Conservation (phyloP, 92 coral and sea anemone species). For the Paragorgia papillata region DNA sequence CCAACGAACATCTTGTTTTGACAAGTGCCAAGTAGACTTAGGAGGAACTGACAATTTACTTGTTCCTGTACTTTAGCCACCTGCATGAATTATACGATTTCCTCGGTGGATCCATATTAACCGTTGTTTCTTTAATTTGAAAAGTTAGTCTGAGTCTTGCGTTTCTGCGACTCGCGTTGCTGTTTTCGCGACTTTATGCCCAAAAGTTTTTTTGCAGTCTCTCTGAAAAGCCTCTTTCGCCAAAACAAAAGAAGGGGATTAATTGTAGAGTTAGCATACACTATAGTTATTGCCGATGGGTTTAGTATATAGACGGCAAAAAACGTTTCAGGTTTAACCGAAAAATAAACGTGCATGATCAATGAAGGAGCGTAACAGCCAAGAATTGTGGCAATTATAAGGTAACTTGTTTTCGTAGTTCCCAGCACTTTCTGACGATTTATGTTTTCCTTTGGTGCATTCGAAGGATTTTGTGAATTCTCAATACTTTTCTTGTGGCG, state of each 20-base stretch:
- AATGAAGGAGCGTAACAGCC: neutral
- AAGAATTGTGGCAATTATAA: constrained; percentile 2
- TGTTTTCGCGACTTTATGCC: too few species aligned
- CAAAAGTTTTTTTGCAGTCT: constrained; percentile 4
- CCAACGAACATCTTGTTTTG: too few species aligned
- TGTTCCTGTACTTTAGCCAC: too few species aligned
- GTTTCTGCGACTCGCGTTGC: too few species aligned
- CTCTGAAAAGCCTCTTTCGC: constrained; percentile 17
- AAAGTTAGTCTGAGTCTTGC: too few species aligned
- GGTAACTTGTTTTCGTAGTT: constrained; percentile 18
- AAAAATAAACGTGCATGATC: neutral
- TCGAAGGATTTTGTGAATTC: neutral
- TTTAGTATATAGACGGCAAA: neutral
- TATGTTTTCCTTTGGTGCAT: neutral
- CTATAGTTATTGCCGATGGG: constrained; percentile 10
- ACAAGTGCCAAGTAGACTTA: too few species aligned
- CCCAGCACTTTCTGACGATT: neutral
- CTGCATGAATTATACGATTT: too few species aligned
- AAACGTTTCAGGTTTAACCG: neutral
- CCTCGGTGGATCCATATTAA: too few species aligned
- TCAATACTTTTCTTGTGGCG: neutral
- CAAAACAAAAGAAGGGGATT: constrained; percentile 9
- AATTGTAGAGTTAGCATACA: constrained; percentile 6
- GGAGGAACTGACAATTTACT: too few species aligned
- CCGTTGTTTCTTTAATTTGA: too few species aligned